These are phyloP conservation scores for Takifugu flavidus DNA, from an alignment of 2,113 vertebrate species.

Conservation along the genomic window DNA sequence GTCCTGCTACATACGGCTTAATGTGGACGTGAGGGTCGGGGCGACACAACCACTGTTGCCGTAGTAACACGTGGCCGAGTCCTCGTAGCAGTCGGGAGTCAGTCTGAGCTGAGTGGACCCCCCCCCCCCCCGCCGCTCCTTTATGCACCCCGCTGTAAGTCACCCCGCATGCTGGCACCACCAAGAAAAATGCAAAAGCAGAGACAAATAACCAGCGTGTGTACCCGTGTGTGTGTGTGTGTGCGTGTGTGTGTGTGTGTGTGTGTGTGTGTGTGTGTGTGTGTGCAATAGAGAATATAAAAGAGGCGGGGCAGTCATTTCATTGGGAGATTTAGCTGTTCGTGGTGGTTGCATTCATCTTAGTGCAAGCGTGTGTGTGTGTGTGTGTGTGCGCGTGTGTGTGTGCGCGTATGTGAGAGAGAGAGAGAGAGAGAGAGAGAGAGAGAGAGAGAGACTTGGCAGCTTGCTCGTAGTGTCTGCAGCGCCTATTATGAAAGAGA, in stretches of 20 bases:
- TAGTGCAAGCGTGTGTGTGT: conserved; percentile 32
- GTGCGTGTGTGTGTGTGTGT: conserved; percentile 9
- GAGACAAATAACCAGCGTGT: conserved; percentile 58
- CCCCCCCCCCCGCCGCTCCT: conserved; percentile 40
- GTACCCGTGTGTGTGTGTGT: conserved; percentile 6
- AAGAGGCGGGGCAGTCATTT: conserved; percentile 46
- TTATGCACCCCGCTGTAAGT: conserved; percentile 65
- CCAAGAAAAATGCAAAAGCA: conserved; percentile 55
- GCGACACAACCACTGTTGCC: conserved; percentile 15
- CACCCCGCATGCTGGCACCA: conserved; percentile 49
- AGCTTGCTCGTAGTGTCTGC: conserved; percentile 56
- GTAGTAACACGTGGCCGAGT: conserved; percentile 44
- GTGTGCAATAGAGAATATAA: neutral
- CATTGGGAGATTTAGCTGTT: conserved; percentile 53
- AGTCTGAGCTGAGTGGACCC: conserved; percentile 44
- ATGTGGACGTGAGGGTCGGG: no score
- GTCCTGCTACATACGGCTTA: no score
- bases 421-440: conserved; percentile 13
- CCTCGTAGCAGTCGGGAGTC: conserved; percentile 54
- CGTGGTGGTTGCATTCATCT: conserved; percentile 56
- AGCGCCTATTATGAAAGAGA: conserved; percentile 67
- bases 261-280: conserved; percentile 4
- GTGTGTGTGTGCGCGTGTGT: conserved; percentile 16
- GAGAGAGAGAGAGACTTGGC: conserved; percentile 50
- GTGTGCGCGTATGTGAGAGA: conserved; percentile 2